phyloP scores from a whole-genome alignment of 2,113 vertebrate genomes.

The Illadopsis cleaveri region DNA sequence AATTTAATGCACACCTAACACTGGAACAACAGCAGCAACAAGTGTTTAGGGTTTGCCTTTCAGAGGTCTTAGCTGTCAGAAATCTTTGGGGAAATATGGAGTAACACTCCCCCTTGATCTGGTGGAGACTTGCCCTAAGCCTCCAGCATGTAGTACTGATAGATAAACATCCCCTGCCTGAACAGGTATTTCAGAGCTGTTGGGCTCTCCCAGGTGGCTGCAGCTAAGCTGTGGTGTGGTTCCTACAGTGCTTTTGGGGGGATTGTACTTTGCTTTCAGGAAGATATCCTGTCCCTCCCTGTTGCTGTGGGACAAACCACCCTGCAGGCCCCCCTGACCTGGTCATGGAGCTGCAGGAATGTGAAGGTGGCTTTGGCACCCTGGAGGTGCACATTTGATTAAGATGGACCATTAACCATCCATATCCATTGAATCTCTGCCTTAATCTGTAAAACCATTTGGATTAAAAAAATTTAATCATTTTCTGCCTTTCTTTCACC shows the following conservation, averaged over 20 bases:
- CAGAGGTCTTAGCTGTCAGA: background rate
- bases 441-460: background rate
- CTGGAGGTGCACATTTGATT: fast-evolving
- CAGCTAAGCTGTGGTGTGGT: background rate
- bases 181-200: background rate
- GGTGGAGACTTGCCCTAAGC: background rate
- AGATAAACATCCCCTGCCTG: background rate
- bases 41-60: background rate
- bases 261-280: background rate
- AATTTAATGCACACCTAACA: background rate
- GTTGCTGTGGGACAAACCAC: background rate
- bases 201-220: background rate
- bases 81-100: background rate
- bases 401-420: background rate
- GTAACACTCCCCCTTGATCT: background rate
- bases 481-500: background rate
- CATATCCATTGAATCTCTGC: background rate
- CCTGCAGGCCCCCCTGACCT: background rate
- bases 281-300: background rate
- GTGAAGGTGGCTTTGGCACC: background rate
- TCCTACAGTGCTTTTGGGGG: background rate
- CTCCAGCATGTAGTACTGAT: background rate
- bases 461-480: fast-evolving
- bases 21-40: background rate
- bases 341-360: background rate